These are phyloP conservation scores for Elephantulus edwardii DNA, from an alignment of 2,113 vertebrate genomes.

Conservation along the genomic window DNA sequence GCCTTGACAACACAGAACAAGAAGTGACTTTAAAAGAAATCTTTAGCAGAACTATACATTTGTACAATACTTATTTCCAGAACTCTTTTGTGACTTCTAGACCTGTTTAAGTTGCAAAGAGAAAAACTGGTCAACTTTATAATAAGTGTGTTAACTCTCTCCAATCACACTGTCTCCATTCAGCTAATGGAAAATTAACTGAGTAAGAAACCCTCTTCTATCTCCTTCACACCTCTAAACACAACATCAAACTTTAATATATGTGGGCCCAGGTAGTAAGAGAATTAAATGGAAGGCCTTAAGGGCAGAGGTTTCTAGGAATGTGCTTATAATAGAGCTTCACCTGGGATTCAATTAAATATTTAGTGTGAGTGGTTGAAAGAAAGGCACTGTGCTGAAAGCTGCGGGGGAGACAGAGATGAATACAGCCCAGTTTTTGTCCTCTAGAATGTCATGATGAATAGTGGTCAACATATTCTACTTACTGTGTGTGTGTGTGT, in stretches of 20 bases:
- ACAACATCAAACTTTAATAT: slow-evolving; percentile 72
- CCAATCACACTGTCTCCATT: slow-evolving; percentile 21
- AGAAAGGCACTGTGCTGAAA: slow-evolving; percentile 41
- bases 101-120: slow-evolving; percentile 10
- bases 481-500: neutral
- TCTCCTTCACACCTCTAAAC: slow-evolving; percentile 66
- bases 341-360: slow-evolving; percentile 78
- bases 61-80: slow-evolving; percentile 13
- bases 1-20: no score
- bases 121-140: slow-evolving; percentile 27
- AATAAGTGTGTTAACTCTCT: slow-evolving; percentile 58
- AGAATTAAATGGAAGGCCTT: slow-evolving; percentile 69
- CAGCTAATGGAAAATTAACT: slow-evolving; percentile 57
- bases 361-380: slow-evolving; percentile 69
- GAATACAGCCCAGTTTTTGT: slow-evolving; percentile 61
- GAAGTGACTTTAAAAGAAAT: neutral
- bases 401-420: slow-evolving; percentile 21
- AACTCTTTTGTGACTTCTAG: neutral
- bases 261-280: slow-evolving; percentile 53
- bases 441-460: slow-evolving; percentile 65
- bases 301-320: slow-evolving; percentile 73
- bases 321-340: slow-evolving; percentile 75
- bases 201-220: slow-evolving; percentile 52
- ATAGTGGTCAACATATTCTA: slow-evolving; percentile 29
- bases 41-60: neutral